Conservation (phyloP, 2,797 vertebrate species). For the Peromyscus aztecus region DNA sequence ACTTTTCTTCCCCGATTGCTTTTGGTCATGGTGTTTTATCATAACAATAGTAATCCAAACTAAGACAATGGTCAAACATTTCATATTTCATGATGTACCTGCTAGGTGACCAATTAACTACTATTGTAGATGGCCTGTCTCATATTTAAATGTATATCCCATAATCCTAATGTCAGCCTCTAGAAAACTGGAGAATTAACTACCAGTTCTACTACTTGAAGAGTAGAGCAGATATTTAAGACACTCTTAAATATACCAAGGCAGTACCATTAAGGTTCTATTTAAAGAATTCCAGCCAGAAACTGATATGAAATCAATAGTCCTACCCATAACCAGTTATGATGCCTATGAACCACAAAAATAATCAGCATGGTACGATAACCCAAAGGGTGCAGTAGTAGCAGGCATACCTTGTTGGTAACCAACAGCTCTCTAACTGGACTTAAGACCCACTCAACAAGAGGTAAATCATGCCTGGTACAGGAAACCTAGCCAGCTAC, state of each 20-base stretch:
- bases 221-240: neutral
- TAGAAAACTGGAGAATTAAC: constrained; percentile 30
- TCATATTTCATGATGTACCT: constrained; percentile 32
- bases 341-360: neutral
- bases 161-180: neutral
- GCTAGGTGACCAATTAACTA: neutral
- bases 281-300: neutral
- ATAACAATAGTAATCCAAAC: neutral
- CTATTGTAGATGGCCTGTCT: neutral
- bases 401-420: neutral
- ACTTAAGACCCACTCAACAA: neutral
- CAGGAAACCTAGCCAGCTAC: neutral
- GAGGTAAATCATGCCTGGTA: neutral
- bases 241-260: neutral
- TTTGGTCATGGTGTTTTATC: neutral
- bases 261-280: neutral
- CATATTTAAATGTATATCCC: constrained; percentile 3
- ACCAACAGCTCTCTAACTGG: neutral
- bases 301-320: neutral
- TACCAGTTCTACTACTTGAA: neutral
- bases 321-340: neutral
- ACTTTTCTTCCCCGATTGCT: neutral
- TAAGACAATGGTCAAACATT: constrained; percentile 1
- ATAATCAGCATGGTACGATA: neutral
- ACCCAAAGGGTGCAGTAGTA: neutral